These are phyloP conservation scores for Temnothorax curvispinosus DNA, from an alignment of 1,140 invertebrate species.

Conservation along the genomic window DNA sequence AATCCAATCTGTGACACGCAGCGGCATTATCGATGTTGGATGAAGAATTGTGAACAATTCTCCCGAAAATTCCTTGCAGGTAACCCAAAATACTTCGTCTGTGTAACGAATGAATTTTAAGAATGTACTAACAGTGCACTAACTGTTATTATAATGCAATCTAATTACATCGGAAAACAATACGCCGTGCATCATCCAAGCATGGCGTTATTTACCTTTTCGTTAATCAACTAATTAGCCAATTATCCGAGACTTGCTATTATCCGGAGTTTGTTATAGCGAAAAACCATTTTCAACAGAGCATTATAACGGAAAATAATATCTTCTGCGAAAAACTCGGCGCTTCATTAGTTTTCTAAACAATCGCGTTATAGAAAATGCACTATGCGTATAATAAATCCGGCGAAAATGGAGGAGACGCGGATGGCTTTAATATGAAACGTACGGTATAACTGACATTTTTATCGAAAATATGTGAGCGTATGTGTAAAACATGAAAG, in stretches of 20 bases:
- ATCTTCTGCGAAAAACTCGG: constrained; percentile 29
- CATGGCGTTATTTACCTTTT: constrained; percentile 26
- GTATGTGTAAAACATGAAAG: background rate
- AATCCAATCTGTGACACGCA: background rate
- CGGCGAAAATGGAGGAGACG: background rate
- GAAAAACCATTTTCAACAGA: constrained; percentile 22
- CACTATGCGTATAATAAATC: constrained; percentile 27
- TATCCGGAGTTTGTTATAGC: constrained; percentile 32
- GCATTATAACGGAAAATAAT: constrained; percentile 55
- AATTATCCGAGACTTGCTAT: constrained; percentile 30
- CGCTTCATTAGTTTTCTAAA: constrained; percentile 44
- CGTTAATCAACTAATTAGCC: constrained; percentile 50
- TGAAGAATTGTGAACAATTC: background rate
- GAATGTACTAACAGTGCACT: background rate
- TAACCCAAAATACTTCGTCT: background rate
- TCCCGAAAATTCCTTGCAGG: background rate
- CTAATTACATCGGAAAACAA: constrained; percentile 49
- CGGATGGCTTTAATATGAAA: background rate
- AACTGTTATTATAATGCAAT: background rate
- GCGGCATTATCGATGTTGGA: background rate
- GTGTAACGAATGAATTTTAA: background rate
- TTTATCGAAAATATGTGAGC: constrained; percentile 27
- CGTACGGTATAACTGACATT: constrained; percentile 13
- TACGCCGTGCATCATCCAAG: background rate
- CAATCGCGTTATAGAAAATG: background rate